Evolutionary conservation across 2,797 vertebrate genomes (phyloP).

Genomic region (Tinamus major): DNA sequence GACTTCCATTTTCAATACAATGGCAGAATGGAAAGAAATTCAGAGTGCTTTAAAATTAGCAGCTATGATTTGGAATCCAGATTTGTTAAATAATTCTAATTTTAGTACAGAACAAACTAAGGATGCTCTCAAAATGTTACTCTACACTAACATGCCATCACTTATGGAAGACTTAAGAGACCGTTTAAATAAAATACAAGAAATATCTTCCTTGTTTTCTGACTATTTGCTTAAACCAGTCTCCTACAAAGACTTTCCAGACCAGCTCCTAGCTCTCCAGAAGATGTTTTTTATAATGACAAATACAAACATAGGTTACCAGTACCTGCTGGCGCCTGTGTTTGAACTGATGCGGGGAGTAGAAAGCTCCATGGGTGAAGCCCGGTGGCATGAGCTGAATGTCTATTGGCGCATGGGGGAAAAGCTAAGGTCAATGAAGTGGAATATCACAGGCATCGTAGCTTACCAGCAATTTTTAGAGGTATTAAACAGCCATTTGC

Average conservation of each 20-base stretch:
- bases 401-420: conserved; percentile 49
- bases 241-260: conserved; percentile 39
- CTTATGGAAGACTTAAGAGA: conserved; percentile 14
- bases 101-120: conserved; percentile 1
- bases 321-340: conserved; percentile 49
- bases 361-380: conserved; percentile 46
- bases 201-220: conserved; percentile 23
- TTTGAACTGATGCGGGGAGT: conserved; percentile 60
- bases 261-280: conserved; percentile 52
- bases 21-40: conserved; percentile 52
- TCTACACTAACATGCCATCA: neutral
- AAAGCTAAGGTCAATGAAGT: conserved; percentile 56
- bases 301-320: conserved; percentile 17
- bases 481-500: conserved; percentile 32
- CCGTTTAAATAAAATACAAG: neutral
- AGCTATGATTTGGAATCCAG: conserved; percentile 33
- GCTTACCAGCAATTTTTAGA: conserved; percentile 67
- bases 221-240: conserved; percentile 32
- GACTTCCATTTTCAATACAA: conserved; percentile 51
- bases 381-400: conserved; percentile 62
- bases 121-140: conserved; percentile 38
- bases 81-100: conserved; percentile 50
- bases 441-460: neutral
- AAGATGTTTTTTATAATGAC: conserved; percentile 27
- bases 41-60: conserved; percentile 65